A percentile compares a stretch with the other conserved stretches of the same genome.
Evolutionary conservation across 2,888 invertebrate species (phyloP).

Genomic region (Leptinotarsa rubiginosa): DNA sequence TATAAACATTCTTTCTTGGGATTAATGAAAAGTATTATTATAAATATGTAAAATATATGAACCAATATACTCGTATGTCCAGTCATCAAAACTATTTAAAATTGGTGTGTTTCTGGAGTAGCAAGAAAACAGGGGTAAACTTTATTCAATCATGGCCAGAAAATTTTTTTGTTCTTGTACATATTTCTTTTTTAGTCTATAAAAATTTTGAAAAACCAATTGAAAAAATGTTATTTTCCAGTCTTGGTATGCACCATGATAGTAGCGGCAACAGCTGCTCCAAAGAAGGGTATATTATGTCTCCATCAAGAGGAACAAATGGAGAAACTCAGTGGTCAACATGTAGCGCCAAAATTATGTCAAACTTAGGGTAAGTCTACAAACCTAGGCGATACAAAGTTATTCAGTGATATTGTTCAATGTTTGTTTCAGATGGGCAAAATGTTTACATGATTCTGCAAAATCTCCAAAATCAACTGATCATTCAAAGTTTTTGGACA

Average conservation of each 20-base stretch:
- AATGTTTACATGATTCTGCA: slow-evolving; percentile 74
- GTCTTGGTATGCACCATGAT: slow-evolving; percentile 86
- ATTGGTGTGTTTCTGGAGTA: too few species aligned
- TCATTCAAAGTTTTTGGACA: slow-evolving; percentile 73
- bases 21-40: too few species aligned
- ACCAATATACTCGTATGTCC: too few species aligned
- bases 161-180: too few species aligned
- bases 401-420: too few species aligned
- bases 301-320: slow-evolving; percentile 80
- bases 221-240: slow-evolving; percentile 57
- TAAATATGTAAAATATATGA: too few species aligned
- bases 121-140: neutral
- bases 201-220: slow-evolving; percentile 4
- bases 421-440: slow-evolving; percentile 69
- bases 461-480: slow-evolving; percentile 69
- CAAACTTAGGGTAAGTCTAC: slow-evolving; percentile 69
- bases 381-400: too few species aligned
- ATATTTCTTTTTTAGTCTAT: neutral
- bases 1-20: too few species aligned
- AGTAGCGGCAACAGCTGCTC: slow-evolving; percentile 79
- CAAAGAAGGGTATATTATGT: slow-evolving; percentile 85
- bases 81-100: too few species aligned
- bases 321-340: slow-evolving; percentile 84
- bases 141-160: too few species aligned
- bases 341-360: slow-evolving; percentile 78